Evolutionary conservation across 1,140 invertebrate genomes (phyloP).

Genomic region (Leptopilina boulardi): DNA sequence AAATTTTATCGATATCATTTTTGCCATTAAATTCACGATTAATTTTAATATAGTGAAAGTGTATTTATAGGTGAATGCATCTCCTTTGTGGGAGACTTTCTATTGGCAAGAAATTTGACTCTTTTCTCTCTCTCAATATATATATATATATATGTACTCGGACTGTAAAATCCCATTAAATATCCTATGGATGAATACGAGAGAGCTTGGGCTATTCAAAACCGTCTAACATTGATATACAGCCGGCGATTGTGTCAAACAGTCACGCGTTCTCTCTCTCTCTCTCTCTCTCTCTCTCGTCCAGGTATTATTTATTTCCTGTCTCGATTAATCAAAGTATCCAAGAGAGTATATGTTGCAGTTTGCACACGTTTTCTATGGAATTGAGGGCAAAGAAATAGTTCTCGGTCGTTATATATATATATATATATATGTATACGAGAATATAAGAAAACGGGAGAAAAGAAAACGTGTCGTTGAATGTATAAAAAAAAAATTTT

Average conservation of each 20-base stretch:
- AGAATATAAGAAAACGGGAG: background rate
- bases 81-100: background rate
- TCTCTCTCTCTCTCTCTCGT: too few relatives aligned
- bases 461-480: constrained; percentile 15
- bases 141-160: too few relatives aligned
- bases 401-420: background rate
- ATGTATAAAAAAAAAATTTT: constrained; percentile 3
- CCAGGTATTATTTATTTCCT: constrained; percentile 31
- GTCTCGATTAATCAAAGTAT: background rate
- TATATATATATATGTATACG: too few relatives aligned
- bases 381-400: constrained; percentile 24
- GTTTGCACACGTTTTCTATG: constrained; percentile 27
- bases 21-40: too few relatives aligned
- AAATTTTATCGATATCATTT: too few relatives aligned
- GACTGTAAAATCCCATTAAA: background rate
- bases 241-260: constrained; percentile 20
- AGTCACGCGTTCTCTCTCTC: too few relatives aligned
- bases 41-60: background rate
- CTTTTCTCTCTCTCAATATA: too few relatives aligned
- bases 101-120: constrained; percentile 13
- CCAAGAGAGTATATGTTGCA: constrained; percentile 20
- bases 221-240: constrained; percentile 19
- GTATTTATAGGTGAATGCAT: background rate
- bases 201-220: constrained; percentile 12
- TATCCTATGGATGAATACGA: background rate